These are phyloP conservation scores for Cephus pulcher DNA, from an alignment of 2,888 invertebrate genomes.

Conservation along the genomic window DNA sequence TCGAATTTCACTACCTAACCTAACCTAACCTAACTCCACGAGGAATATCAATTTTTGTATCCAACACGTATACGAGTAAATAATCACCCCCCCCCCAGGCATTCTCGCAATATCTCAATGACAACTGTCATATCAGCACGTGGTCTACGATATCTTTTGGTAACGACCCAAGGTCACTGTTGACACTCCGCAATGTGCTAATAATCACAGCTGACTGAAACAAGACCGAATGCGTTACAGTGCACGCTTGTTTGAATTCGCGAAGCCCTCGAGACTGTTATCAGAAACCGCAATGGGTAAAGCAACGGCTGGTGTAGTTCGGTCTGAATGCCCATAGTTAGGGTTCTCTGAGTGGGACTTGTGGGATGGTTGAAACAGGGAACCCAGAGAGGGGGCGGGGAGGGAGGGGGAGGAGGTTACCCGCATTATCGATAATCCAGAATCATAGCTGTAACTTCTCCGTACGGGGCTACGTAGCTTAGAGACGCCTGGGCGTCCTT, in stretches of 20 bases:
- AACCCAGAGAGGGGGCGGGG: background rate
- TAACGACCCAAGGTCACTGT: background rate
- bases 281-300: background rate
- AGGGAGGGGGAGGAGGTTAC: no score
- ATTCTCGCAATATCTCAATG: background rate
- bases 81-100: background rate
- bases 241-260: background rate
- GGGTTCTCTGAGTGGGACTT: background rate
- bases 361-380: background rate
- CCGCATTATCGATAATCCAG: constrained; percentile 46
- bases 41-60: no score
- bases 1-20: background rate
- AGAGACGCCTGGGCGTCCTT: background rate
- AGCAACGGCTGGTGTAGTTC: constrained; percentile 11
- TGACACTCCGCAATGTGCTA: background rate
- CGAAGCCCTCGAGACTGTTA: background rate
- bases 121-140: background rate
- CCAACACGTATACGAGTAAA: background rate
- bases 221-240: background rate
- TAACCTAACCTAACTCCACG: background rate
- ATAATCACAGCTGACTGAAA: background rate
- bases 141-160: background rate
- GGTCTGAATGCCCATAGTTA: constrained; percentile 19
- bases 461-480: constrained; percentile 13
- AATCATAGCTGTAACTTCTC: constrained; percentile 40